Conservation (phyloP, 2,888 invertebrate species). For the Tethea ocularis region DNA sequence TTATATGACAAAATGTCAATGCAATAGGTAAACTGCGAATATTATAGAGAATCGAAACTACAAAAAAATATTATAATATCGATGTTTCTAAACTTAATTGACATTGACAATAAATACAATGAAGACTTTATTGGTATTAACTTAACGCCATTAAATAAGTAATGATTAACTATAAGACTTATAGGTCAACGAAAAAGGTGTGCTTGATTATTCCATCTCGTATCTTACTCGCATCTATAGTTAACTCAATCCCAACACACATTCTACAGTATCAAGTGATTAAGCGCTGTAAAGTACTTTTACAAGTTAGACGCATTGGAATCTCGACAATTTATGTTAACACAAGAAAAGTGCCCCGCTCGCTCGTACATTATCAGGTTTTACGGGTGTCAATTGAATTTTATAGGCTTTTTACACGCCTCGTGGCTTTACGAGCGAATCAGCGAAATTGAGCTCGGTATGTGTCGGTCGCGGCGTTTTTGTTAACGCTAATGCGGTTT, state of each 20-base stretch:
- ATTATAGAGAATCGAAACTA: neutral
- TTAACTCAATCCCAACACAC: neutral
- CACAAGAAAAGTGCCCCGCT: slow-evolving; percentile 35
- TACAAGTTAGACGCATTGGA: slow-evolving; percentile 21
- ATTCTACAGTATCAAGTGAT: slow-evolving; percentile 1
- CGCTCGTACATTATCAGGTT: slow-evolving; percentile 52
- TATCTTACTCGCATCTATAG: too few species aligned
- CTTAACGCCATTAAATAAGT: neutral
- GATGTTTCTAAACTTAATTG: neutral
- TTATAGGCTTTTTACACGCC: slow-evolving; percentile 72
- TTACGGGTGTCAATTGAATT: slow-evolving; percentile 74
- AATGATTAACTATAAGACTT: neutral
- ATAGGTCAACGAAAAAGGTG: neutral
- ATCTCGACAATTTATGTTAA: slow-evolving; percentile 51
- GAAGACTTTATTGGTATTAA: neutral
- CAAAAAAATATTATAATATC: neutral
- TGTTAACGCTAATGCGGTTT: slow-evolving; percentile 28
- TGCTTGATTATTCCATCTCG: neutral
- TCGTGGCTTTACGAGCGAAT: slow-evolving; percentile 67
- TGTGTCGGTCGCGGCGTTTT: slow-evolving; percentile 21
- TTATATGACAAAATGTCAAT: too few species aligned
- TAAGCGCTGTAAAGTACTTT: slow-evolving; percentile 3
- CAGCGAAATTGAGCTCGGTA: slow-evolving; percentile 57
- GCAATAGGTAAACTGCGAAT: too few species aligned
- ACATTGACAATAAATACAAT: neutral